Conservation (phyloP, 1,140 invertebrate species). For the Drosophila santomea region DNA sequence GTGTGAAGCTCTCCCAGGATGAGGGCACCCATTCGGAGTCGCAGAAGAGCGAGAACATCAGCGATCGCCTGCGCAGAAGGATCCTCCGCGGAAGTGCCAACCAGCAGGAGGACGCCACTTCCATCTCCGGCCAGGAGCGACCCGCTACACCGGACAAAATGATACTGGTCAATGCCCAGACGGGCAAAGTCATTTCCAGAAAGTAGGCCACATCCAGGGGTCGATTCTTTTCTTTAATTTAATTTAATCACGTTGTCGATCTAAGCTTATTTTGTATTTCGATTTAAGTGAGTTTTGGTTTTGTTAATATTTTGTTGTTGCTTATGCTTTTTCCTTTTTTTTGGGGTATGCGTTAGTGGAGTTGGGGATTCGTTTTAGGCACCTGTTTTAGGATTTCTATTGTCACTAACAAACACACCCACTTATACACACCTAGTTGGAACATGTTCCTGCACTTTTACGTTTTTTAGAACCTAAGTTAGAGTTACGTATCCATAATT, state of each 20-base stretch:
- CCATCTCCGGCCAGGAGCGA: conserved; percentile 12
- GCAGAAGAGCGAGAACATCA: conserved; percentile 66
- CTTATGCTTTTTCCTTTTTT: conserved; percentile 43
- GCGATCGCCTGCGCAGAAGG: conserved; percentile 72
- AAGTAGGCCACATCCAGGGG: conserved; percentile 51
- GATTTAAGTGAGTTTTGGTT: conserved; percentile 50
- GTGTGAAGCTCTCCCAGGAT: conserved; percentile 60
- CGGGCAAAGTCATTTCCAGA: conserved; percentile 78
- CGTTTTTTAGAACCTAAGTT: conserved; percentile 49
- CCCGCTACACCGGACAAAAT: conserved; percentile 67
- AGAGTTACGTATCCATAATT: conserved; percentile 22
- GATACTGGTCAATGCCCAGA: conserved; percentile 83
- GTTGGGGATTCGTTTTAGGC: conserved; percentile 56
- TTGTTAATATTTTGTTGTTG: conserved; percentile 72
- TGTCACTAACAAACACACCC: conserved; percentile 62
- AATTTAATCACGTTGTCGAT: conserved; percentile 15
- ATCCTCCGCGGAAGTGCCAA: conserved; percentile 63
- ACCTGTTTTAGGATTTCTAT: conserved; percentile 61
- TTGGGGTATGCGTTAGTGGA: conserved; percentile 43
- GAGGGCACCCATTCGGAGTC: conserved; percentile 9
- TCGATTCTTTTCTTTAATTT: conserved; percentile 9
- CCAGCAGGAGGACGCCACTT: conserved; percentile 1
- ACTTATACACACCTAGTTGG: conserved; percentile 58
- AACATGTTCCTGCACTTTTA: conserved; percentile 76
- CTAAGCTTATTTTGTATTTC: conserved; percentile 26